Conservation (phyloP, 2,797 vertebrate genomes). For the Pteronotus mesoamericanus region DNA sequence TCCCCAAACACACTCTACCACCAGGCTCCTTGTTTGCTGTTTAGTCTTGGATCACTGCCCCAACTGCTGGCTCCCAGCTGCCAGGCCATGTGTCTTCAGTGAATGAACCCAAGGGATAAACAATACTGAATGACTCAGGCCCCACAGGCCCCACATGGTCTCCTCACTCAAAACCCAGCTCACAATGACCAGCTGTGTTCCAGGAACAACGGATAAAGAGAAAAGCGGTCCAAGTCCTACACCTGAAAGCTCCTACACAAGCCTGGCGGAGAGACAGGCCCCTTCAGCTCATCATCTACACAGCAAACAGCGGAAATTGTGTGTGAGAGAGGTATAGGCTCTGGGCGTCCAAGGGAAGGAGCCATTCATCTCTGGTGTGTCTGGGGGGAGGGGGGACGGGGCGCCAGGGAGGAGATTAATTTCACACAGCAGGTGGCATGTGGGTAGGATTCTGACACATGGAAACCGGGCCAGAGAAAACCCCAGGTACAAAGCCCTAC, state of each 20-base stretch:
- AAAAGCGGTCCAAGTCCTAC: neutral
- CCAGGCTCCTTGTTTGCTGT: too few species aligned
- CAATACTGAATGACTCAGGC: neutral
- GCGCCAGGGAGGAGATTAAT: too few species aligned
- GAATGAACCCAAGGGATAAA: neutral
- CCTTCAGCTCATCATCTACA: neutral
- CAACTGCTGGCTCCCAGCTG: neutral
- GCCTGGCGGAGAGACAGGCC: neutral
- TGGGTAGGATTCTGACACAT: neutral
- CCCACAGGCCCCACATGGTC: rapidly evolving
- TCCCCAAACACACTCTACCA: rapidly evolving
- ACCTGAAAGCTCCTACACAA: neutral
- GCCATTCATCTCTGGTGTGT: neutral
- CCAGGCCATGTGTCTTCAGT: neutral
- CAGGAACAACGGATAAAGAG: neutral
- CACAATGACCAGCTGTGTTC: neutral
- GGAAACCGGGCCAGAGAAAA: neutral
- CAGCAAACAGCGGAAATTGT: rapidly evolving
- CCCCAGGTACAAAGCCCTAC: neutral
- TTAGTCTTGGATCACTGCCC: neutral
- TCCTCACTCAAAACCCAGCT: neutral
- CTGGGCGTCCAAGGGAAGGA: neutral
- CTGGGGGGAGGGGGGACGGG: too few species aligned
- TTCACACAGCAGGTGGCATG: neutral
- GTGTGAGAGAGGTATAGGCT: neutral